A percentile compares a stretch with the other conserved stretches of the same genome.
These are phyloP conservation scores for Zygogramma bicolorata DNA, from an alignment of 2,888 invertebrate species.

Conservation along the genomic window DNA sequence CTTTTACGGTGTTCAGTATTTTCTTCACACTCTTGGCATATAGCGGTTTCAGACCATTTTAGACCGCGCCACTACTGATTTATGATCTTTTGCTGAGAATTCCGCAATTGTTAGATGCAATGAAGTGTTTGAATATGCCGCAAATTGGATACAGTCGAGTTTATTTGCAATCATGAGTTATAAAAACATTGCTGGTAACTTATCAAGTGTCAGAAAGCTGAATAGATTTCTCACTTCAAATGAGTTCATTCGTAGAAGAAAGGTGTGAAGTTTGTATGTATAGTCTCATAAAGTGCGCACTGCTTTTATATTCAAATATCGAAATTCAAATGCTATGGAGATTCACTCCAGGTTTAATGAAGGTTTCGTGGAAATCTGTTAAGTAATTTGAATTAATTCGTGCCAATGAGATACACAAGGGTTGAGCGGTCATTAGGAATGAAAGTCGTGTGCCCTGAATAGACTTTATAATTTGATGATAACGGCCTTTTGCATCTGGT, in stretches of 20 bases:
- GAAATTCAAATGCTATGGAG: no score
- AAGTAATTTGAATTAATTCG: no score
- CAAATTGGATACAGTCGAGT: conserved; percentile 25
- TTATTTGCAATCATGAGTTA: background rate
- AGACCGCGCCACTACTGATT: conserved; percentile 22
- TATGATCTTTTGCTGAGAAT: conserved; percentile 19
- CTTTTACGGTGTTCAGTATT: conserved; percentile 18
- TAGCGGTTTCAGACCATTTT: conserved; percentile 28
- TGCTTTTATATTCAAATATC: no score
- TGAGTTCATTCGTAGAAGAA: background rate
- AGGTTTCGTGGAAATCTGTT: no score
- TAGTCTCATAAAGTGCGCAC: background rate
- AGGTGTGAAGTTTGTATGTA: background rate
- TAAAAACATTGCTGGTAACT: background rate
- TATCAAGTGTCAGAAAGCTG: background rate
- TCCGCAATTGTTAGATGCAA: conserved; percentile 17
- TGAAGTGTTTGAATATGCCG: conserved; percentile 29
- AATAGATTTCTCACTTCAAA: background rate
- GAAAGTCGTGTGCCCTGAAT: no score
- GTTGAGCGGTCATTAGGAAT: no score
- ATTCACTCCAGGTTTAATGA: no score
- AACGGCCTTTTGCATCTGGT: no score
- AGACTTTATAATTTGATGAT: no score
- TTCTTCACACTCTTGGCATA: conserved; percentile 15
- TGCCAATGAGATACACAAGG: no score